Evolutionary conservation across 2,888 invertebrate species (phyloP).

Genomic region (Trachelus troglodyta): DNA sequence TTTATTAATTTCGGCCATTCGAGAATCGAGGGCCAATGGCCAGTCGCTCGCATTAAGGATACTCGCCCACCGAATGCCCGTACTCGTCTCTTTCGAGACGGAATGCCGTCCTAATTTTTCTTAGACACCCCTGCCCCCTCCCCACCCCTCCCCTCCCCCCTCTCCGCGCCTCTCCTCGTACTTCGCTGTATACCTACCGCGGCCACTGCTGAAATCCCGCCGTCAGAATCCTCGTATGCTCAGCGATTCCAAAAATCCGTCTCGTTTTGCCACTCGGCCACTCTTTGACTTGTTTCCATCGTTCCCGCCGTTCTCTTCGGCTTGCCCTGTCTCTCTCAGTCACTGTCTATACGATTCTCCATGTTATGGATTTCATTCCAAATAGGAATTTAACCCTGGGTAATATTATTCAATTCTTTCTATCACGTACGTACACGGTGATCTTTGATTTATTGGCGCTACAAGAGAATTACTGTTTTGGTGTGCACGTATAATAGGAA

Average conservation of each 20-base stretch:
- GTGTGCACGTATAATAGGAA: background rate
- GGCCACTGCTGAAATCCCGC: background rate
- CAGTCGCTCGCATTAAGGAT: background rate
- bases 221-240: background rate
- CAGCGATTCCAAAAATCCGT: background rate
- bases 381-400: background rate
- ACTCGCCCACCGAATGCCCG: conserved; percentile 2
- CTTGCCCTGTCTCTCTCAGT: background rate
- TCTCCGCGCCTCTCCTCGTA: background rate
- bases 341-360: background rate
- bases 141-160: background rate
- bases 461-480: background rate
- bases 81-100: conserved; percentile 42
- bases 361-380: background rate
- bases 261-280: background rate
- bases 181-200: background rate
- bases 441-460: background rate
- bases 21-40: conserved; percentile 40
- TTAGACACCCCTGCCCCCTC: conserved; percentile 30
- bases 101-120: conserved; percentile 48
- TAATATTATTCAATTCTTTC: background rate
- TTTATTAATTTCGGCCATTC: conserved; percentile 65
- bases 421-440: too few relatives aligned
- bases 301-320: background rate
- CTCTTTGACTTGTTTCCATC: background rate